A percentile compares a stretch with the other conserved stretches of the same genome.
Conservation (phyloP, 2,113 vertebrate genomes). For the Lanius collurio region DNA sequence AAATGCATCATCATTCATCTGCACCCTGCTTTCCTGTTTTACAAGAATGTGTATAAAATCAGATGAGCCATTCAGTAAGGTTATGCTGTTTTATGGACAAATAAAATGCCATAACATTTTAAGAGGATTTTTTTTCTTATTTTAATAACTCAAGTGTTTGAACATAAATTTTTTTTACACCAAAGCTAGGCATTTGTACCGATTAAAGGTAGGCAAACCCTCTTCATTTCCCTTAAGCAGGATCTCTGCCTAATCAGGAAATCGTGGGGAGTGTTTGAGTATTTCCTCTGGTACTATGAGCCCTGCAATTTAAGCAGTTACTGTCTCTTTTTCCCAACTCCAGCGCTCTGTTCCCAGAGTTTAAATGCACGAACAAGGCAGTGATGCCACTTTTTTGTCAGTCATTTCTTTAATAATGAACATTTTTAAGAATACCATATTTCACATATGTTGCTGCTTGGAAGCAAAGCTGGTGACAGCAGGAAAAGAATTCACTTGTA, state of each 20-base stretch:
- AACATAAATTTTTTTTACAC: neutral
- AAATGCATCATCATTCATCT: neutral
- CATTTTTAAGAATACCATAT: neutral
- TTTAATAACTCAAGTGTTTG: neutral
- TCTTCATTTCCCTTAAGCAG: neutral
- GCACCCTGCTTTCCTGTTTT: neutral
- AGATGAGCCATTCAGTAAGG: neutral
- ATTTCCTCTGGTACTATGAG: neutral
- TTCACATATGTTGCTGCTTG: neutral
- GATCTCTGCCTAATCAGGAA: neutral
- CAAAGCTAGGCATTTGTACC: neutral
- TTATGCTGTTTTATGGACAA: slow-evolving; percentile 11
- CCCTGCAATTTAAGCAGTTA: neutral
- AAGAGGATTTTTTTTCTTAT: neutral
- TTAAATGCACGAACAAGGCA: neutral
- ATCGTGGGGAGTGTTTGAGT: neutral
- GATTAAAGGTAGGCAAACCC: neutral
- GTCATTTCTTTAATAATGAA: neutral
- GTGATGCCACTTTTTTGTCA: neutral
- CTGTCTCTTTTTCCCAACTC: neutral
- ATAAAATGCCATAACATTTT: neutral
- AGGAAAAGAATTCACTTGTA: neutral
- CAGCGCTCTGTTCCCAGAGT: neutral
- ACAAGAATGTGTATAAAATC: neutral
- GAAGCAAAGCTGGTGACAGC: neutral